A percentile compares a stretch with the other conserved stretches of the same genome.
Conservation (phyloP, 2,113 vertebrate species). For the Nothobranchius kuhntae region DNA sequence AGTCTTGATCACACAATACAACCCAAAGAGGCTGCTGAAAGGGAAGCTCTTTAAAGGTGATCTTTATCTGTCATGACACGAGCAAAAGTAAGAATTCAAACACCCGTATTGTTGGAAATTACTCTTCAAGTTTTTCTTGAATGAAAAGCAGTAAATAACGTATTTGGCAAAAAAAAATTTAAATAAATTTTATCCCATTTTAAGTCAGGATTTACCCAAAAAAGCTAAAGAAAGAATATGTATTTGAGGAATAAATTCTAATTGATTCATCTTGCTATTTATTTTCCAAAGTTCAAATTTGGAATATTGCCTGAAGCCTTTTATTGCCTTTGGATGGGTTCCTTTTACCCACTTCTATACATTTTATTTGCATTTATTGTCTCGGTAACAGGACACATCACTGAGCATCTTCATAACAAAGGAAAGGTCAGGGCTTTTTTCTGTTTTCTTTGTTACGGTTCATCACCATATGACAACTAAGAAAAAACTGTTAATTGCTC, state of each 20-base stretch:
- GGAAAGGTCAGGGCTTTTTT: slow-evolving; percentile 5
- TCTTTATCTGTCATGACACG: not conserved
- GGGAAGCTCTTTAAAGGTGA: not conserved
- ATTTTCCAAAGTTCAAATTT: too few relatives aligned
- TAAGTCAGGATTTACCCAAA: too few relatives aligned
- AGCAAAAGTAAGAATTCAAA: not conserved
- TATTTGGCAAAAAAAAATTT: too few relatives aligned
- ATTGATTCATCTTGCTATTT: too few relatives aligned
- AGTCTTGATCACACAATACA: slow-evolving; percentile 8
- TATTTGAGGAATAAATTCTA: too few relatives aligned
- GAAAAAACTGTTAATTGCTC: not conserved
- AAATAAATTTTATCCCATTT: too few relatives aligned
- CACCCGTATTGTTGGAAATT: not conserved
- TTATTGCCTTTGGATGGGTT: too few relatives aligned
- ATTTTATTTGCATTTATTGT: slow-evolving; percentile 13
- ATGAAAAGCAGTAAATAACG: not conserved
- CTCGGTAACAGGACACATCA: too few relatives aligned
- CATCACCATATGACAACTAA: not conserved
- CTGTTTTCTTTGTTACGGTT: not conserved
- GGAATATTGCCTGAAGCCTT: too few relatives aligned
- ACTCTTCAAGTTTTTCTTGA: not conserved
- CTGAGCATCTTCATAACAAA: not conserved
- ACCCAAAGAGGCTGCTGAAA: slow-evolving; percentile 20
- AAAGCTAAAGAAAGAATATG: too few relatives aligned
- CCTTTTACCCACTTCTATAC: too few relatives aligned